Base-by-base conservation (phyloP, 2,797 vertebrate genomes). In the Micrastur ruficollis region DNA sequence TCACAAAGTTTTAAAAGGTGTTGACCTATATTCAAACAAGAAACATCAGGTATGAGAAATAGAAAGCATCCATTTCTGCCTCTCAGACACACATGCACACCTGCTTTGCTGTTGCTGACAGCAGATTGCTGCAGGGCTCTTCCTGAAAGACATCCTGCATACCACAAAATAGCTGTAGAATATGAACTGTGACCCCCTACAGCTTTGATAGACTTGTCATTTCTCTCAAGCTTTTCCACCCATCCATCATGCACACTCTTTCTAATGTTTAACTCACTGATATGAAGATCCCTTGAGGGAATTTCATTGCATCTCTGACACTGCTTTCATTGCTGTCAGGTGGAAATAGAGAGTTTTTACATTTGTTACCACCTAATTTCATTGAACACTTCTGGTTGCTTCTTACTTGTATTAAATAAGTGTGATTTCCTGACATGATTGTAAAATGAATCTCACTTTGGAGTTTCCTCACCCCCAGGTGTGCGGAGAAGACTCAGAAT, bases 281-380 rank as follows among this genome's bases (percentile, higher is more conserved):
- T 90, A 56, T 2, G 7, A 86, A 91, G 52, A 62, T 71, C 85
- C 93, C 94, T 65, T n/a, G 53, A 63, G 82, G 96, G 87, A 92
- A 90, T 93, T 86, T 85, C 63, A 72, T 17, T 95, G 82, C 44
- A 32, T 71, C 56, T 81, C 71, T 83, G 85, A 92, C 79, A 86
- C n/a, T 47, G 52, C 20, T 96, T 96, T 95, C 96, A 96, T 79
- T 94, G 72, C 74, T 91, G 81, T 94, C 96, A 95, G 82, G 80
- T 95, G 89, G 68, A 93, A 93, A 80, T 16, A 71, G 47, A 73
- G 85, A 90, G 70, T 56, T 96, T 91, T 91, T 44, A 90, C 34
- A 53, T 84, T 86, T 94, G 81, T 90, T 94, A 86, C 76, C 47
- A 92, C 44, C 50, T 88, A 72, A 93, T 86, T 95, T 94, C 79